These are phyloP conservation scores for Taurulus bubalis DNA, from an alignment of 2,113 vertebrate genomes.

Conservation along the genomic window DNA sequence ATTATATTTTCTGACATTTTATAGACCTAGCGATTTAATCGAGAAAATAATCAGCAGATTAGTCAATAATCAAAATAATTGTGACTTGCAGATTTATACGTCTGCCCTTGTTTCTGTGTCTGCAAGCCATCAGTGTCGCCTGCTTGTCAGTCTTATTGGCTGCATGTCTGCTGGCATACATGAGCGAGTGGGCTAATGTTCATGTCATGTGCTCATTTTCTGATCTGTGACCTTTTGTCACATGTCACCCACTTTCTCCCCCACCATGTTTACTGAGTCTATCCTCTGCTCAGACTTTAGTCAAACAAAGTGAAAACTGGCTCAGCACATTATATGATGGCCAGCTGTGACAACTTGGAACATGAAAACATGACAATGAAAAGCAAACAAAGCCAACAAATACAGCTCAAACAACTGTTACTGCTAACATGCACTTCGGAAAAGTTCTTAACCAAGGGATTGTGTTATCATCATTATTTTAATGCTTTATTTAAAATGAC, in stretches of 20 bases:
- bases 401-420: background rate
- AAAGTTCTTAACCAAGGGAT: background rate
- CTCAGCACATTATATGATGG: background rate
- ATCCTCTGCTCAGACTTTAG: background rate
- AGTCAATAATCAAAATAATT: background rate
- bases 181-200: slow-evolving; percentile 43
- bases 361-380: background rate
- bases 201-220: slow-evolving; percentile 30
- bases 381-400: background rate
- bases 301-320: slow-evolving; percentile 6
- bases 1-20: too few species aligned
- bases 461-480: background rate
- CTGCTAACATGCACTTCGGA: background rate
- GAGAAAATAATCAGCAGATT: background rate
- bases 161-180: slow-evolving; percentile 32
- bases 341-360: background rate
- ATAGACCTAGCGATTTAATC: background rate
- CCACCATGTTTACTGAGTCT: slow-evolving; percentile 22
- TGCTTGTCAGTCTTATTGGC: slow-evolving; percentile 34
- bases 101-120: slow-evolving; percentile 44
- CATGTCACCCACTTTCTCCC: slow-evolving; percentile 1
- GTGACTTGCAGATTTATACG: background rate
- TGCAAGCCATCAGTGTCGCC: slow-evolving; percentile 41
- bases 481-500: background rate
- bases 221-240: slow-evolving; percentile 43